Conservation (phyloP, 2,797 vertebrate species). For the Falco cherrug region DNA sequence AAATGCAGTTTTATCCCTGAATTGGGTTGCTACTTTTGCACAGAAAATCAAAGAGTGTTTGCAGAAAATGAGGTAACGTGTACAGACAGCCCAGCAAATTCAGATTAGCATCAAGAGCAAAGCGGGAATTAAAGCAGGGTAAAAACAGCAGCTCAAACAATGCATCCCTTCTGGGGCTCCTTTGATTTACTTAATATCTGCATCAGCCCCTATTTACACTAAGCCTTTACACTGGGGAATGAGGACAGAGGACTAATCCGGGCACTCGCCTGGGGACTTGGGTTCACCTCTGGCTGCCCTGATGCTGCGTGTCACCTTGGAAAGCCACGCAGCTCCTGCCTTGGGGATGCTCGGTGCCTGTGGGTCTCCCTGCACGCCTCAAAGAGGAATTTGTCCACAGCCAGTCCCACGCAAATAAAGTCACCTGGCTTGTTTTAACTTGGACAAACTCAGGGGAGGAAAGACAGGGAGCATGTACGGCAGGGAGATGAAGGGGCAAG, state of each 20-base stretch:
- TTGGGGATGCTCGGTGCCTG: background rate
- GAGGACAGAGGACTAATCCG: background rate
- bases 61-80: accelerated
- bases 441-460: accelerated
- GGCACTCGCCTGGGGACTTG: accelerated
- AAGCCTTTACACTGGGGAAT: background rate
- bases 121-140: slow-evolving; percentile 20
- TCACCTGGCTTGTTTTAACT: background rate
- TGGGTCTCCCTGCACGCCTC: background rate
- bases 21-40: background rate
- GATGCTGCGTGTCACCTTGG: background rate
- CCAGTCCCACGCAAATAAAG: background rate
- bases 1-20: background rate
- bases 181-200: background rate
- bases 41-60: background rate
- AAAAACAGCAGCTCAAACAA: background rate
- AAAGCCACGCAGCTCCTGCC: background rate
- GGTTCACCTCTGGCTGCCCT: background rate
- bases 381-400: background rate
- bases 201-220: background rate
- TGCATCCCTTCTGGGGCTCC: background rate
- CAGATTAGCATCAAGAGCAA: background rate
- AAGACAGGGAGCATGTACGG: accelerated
- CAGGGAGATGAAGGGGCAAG: background rate
- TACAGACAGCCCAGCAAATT: slow-evolving; percentile 23